Percentiles rank a stretch among this genome's conserved stretches.
Evolutionary conservation across 2,797 vertebrate species (phyloP).

Genomic region (Hyperoplus lanceolatus): DNA sequence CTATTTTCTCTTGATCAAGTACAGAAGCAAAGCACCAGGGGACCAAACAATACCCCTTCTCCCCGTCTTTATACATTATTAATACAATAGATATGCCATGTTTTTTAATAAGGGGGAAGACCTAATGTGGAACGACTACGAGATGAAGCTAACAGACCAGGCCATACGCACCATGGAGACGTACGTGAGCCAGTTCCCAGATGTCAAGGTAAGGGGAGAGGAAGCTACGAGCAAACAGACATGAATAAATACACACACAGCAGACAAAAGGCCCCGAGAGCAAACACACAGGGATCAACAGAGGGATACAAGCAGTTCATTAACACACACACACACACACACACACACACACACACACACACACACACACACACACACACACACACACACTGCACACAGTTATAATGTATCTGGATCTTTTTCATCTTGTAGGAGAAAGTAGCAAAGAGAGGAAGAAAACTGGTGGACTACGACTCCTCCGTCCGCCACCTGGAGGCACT

Average conservation of each 20-base stretch:
- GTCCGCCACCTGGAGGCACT: conserved; percentile 93
- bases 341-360: background rate
- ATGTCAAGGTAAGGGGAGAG: conserved; percentile 87
- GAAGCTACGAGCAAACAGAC: conserved; percentile 26
- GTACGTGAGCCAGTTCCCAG: conserved; percentile 93
- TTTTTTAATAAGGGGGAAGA: conserved; percentile 89
- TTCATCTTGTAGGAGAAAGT: conserved; percentile 89
- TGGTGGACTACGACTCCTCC: conserved; percentile 95
- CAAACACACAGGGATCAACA: conserved; percentile 38
- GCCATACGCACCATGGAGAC: conserved; percentile 92
- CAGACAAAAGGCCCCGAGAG: conserved; percentile 29
- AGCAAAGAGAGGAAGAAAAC: conserved; percentile 94
- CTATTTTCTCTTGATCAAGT: conserved; percentile 11
- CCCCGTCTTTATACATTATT: conserved; percentile 42
- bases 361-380: background rate
- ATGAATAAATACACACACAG: background rate
- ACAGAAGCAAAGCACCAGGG: conserved; percentile 8
- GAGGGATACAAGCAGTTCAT: background rate
- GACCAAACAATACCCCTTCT: background rate
- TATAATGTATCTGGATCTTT: conserved; percentile 1
- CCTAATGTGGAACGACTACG: conserved; percentile 96
- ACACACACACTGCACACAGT: conserved; percentile 5
- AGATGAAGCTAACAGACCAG: conserved; percentile 93
- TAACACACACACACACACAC: background rate
- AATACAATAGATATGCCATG: conserved; percentile 42